Base-by-base conservation (phyloP, 2,888 invertebrate species). In the Troides helena region DNA sequence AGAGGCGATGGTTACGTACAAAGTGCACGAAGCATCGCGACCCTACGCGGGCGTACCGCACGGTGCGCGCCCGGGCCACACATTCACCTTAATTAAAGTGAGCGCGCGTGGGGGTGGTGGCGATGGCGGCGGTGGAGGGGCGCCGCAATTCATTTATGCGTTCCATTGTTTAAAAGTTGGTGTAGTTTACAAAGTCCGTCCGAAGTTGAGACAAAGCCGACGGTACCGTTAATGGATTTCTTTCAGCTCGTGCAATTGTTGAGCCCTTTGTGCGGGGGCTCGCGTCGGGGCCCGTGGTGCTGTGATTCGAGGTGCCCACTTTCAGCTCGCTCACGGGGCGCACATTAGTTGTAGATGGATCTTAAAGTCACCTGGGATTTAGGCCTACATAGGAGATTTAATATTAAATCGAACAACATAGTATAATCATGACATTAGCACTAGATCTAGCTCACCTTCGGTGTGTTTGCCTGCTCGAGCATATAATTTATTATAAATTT, bases 141-240 rank as follows among this genome's bases (percentile, higher is more conserved):
- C 8, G 1, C 14, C 53, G 53, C 17, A 53, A 53, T 53, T n/a
- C 53, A 53, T 53, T 53, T 53, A 53, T n/a, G 53, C 53, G 53
- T 17, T 18, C 53, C 18, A 63, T 56, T 53, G 63, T 63, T 50
- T 18, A 30, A 60, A 60, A 60, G 60, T 60, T 60, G 60, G 14
- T 36, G 30, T 60, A 60, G 30, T 60, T 60, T n/a, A 53, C 39
- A 39, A 17, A 53, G 18, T 53, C 53, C 53, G 18, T 18, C n/a
- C 14, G 53, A 53, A 53, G 53, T 53, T 17, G 53, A 53, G 53
- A 53, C 53, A 53, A 53, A 53, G 53, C 53, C 17, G n/a, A n/a
- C n/a, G n/a, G 30, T 14, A n/a, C 18, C 53, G n/a, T 14, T 53
- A 53, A 53, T 53, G 53, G 53, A 53, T n/a, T 53, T 53, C 53